Evolutionary conservation across 2,797 vertebrate species (phyloP).

Genomic region (Scleropages formosus): DNA sequence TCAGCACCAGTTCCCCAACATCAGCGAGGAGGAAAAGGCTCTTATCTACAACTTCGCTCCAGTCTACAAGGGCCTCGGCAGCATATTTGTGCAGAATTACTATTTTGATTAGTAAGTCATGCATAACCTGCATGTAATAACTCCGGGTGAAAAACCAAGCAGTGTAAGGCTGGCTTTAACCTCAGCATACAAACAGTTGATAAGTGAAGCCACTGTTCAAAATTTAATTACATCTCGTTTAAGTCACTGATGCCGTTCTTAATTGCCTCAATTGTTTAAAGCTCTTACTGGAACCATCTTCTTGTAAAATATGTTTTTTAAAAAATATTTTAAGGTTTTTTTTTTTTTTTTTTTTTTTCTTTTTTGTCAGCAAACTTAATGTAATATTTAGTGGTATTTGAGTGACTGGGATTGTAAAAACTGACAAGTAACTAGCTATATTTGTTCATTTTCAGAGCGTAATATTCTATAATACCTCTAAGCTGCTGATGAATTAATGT

Average conservation of each 20-base stretch:
- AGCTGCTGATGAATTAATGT: too few species aligned
- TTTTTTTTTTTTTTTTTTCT: too few species aligned
- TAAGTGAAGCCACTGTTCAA: background rate
- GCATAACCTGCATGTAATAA: slow-evolving; percentile 1
- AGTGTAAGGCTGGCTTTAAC: too few species aligned
- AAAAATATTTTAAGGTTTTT: background rate
- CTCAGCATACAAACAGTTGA: too few species aligned
- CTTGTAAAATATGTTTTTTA: background rate
- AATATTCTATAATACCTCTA: too few species aligned
- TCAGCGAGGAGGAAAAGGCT: slow-evolving; percentile 48
- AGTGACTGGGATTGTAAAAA: background rate
- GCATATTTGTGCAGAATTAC: slow-evolving; percentile 54
- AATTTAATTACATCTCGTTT: background rate
- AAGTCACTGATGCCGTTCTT: background rate
- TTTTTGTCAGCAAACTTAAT: too few species aligned
- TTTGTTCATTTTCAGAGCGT: too few species aligned
- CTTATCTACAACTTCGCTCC: slow-evolving; percentile 55
- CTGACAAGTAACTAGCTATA: too few species aligned
- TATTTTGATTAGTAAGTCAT: slow-evolving; percentile 48
- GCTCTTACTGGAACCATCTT: background rate
- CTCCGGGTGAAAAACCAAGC: background rate
- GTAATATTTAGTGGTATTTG: background rate
- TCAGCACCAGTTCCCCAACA: slow-evolving; percentile 45
- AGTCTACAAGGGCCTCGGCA: slow-evolving; percentile 44
- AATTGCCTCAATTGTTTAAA: background rate